Base-by-base conservation (phyloP, 2,797 vertebrate species). In the Chloroceryle inda region DNA sequence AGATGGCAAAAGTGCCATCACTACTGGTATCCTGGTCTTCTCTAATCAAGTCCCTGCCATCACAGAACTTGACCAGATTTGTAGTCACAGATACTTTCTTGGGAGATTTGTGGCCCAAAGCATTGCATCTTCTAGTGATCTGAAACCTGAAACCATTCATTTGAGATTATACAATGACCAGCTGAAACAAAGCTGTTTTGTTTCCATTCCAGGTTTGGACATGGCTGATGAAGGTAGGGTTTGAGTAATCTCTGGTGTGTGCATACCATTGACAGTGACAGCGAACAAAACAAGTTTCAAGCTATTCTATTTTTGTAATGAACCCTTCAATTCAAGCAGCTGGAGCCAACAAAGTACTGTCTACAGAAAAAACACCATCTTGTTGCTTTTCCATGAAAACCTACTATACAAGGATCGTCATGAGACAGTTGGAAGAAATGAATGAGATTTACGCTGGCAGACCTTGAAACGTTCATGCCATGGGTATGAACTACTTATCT, bases 191-290 rank as follows among this genome's bases (percentile, higher is more conserved):
- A 89, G 17, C 8, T 67, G 11, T 69, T 83, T 80, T 8, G 19
- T 31, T 67, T 71, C 37, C 13, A 12, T 56, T n/a, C 20, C 15
- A 55, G 22, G 2, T 68, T 13, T 78, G 26, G 2, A 5, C 2
- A 9, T 0, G 0, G 22, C 18, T 63, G 20, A n/a, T 53, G 49
- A 72, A 87, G 13, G 7, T 20, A 64, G 29, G 6, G 2, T 61
- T 88, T 72, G 38, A 76, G 23, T 21, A 8, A 64, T 71, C 13
- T 63, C 31, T 73, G 15, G 7, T 66, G 17, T 49, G 11, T 64
- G 5, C 15, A 19, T 68, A 33, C 17, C 47, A 23, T 33, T 77
- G 44, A 35, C 38, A 89, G 31, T 5, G 33, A 63, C 19, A 59
- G 27, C 85, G 38, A 78, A 38, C 11, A 67, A 59, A 37, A 67